Base-by-base conservation (phyloP, 23 tunicate species). In the Phallusia fumigata region DNA sequence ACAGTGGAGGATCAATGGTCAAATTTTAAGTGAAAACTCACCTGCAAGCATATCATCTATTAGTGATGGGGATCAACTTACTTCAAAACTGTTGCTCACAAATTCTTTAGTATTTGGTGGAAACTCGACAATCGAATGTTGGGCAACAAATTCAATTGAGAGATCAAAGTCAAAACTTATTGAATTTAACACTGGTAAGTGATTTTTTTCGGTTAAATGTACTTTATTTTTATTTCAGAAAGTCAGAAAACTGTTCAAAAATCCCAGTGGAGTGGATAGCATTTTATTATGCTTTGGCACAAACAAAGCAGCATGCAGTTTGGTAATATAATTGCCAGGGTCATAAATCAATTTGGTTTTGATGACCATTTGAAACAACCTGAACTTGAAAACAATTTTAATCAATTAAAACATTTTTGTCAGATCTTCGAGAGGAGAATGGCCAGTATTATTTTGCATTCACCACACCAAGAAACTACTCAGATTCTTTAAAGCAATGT, bases 1-100 rank as follows among this genome's bases (percentile, higher is more conserved):
- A 22, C 53, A 40, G 3, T 77, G 80, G 80, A 77, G 50, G 5
- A 40, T 40, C 19, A 77, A 77, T 77, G 80, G 53, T 2, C 19
- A 35, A 28, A 77, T 28, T 31, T 16, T 77, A 26, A 26, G 16
- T 28, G 21, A 35, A 15, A 45, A 40, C 5, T 31, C 26, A 12
- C 80, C 80, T 3, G 16, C 69, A 21, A 2, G 8, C 13, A 58
- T 13, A 58, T 58, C 69, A 6, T 58, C 69, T 21, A 21, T 24
- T 21, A 13, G 69, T 16, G 13, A 24, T 58, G 69, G 69, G 13
- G 28, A 58, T 13, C 69, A 58, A 58, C 26, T 58, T 13, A 24
- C 13, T 6, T 58, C 69, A 58, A 58, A 22, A 58, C 69, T 58
- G 3, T 13, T 24, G 28, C 28, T 58, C 3, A 22, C 8, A 58